Evolutionary conservation across 2,113 vertebrate species (phyloP).

Genomic region (Leucosticte australis): DNA sequence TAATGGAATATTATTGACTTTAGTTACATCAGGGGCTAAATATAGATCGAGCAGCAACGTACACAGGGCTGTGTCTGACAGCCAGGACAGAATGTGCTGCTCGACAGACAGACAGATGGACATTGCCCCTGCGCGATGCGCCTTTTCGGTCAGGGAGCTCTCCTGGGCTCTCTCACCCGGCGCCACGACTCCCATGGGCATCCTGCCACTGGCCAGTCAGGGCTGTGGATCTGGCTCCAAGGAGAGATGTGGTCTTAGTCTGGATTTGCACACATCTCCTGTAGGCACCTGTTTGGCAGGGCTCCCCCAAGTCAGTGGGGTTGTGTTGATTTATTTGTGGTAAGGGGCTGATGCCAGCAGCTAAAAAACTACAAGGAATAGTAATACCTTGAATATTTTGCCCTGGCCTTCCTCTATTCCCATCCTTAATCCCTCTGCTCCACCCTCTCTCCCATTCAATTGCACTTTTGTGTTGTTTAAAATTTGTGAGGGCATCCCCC

Average conservation of each 20-base stretch:
- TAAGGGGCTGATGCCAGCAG: not conserved
- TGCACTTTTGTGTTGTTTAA: accelerated
- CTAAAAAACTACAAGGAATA: not conserved
- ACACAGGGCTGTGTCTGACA: not conserved
- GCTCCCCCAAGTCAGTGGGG: no score
- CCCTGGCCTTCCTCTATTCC: not conserved
- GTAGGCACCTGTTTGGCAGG: accelerated
- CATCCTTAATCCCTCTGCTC: not conserved
- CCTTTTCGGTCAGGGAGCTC: not conserved
- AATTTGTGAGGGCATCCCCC: not conserved
- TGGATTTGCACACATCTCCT: not conserved
- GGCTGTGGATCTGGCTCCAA: not conserved
- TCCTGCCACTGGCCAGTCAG: not conserved
- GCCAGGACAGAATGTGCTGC: constrained; percentile 62
- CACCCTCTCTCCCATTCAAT: not conserved
- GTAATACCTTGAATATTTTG: not conserved
- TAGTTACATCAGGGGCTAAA: constrained; percentile 69
- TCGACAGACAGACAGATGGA: not conserved
- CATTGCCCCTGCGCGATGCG: not conserved
- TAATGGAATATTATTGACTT: constrained; percentile 67
- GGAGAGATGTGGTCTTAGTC: not conserved
- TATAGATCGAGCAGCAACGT: constrained; percentile 48
- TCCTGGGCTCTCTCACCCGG: accelerated
- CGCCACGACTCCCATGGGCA: accelerated
- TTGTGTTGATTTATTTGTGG: not conserved